phyloP scores from a whole-genome alignment of 2,888 invertebrate species.

The Leucoma salicis region DNA sequence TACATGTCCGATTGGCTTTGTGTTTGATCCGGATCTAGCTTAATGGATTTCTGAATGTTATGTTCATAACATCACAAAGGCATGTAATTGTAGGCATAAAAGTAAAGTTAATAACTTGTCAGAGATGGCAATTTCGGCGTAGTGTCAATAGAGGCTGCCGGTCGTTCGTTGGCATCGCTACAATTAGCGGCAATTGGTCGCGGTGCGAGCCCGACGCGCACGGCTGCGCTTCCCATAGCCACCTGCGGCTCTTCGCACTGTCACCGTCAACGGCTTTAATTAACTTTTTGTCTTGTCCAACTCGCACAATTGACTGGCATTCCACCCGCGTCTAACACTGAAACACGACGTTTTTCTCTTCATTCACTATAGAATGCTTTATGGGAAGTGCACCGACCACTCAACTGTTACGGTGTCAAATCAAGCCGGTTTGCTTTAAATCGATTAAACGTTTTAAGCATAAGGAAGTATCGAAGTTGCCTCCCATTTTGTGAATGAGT shows the following conservation, averaged over 20 bases:
- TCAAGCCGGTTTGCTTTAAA: conserved; percentile 20
- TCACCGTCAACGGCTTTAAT: conserved; percentile 64
- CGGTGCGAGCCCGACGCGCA: conserved; percentile 73
- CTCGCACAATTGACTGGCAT: conserved; percentile 60
- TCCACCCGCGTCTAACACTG: conserved; percentile 46
- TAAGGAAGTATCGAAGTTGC: neutral
- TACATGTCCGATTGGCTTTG: no score
- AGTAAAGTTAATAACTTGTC: conserved; percentile 5
- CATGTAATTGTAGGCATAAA: neutral
- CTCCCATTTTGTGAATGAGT: neutral
- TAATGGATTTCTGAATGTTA: neutral
- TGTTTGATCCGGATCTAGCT: neutral
- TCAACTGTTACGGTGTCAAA: conserved; percentile 31
- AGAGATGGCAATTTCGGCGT: conserved; percentile 7
- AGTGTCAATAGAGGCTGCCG: conserved; percentile 36
- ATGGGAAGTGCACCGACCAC: conserved; percentile 36
- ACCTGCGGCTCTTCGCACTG: conserved; percentile 59
- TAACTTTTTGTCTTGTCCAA: conserved; percentile 70
- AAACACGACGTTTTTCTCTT: conserved; percentile 32
- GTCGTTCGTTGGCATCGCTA: conserved; percentile 49
- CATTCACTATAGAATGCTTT: conserved; percentile 35
- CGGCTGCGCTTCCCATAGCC: conserved; percentile 79
- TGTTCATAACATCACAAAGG: neutral
- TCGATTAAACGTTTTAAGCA: conserved; percentile 21
- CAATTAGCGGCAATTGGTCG: conserved; percentile 78